A percentile compares a stretch with the other conserved stretches of the same genome.
phyloP scores from a whole-genome alignment of 1,140 invertebrate species.

The Listronotus bonariensis region DNA sequence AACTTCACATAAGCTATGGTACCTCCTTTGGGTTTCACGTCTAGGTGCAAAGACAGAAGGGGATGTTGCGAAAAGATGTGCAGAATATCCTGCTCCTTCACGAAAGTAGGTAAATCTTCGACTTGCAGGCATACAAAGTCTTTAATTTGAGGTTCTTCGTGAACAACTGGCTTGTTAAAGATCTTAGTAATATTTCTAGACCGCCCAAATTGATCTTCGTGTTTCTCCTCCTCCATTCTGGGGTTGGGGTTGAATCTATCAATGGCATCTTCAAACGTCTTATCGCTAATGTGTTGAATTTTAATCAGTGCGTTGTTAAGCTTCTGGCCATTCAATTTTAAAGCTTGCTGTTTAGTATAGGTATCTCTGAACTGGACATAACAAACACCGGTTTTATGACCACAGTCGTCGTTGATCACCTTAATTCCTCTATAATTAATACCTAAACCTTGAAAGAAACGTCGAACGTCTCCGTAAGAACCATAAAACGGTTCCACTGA shows the following conservation, averaged over 20 bases:
- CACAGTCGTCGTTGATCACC: constrained; percentile 78
- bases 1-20: constrained; percentile 76
- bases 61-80: constrained; percentile 75
- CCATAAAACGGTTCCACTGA: constrained; percentile 62
- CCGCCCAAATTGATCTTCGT: constrained; percentile 24
- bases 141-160: constrained; percentile 40
- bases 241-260: constrained; percentile 64
- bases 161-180: constrained; percentile 52
- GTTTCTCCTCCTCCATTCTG: constrained; percentile 29
- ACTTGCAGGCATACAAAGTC: constrained; percentile 66
- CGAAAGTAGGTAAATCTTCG: constrained; percentile 72
- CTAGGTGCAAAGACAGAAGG: constrained; percentile 70
- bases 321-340: constrained; percentile 63
- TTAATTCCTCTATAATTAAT: constrained; percentile 85
- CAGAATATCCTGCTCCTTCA: constrained; percentile 77
- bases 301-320: constrained; percentile 67
- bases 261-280: constrained; percentile 67
- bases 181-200: constrained; percentile 42
- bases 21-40: constrained; percentile 62
- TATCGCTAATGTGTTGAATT: constrained; percentile 66
- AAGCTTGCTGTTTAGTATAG: constrained; percentile 71
- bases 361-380: constrained; percentile 76
- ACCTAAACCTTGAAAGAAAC: constrained; percentile 77
- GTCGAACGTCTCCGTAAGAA: constrained; percentile 77
- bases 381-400: constrained; percentile 77